Conservation (phyloP, 2,888 invertebrate species). For the Nephrotoma guestfalica region DNA sequence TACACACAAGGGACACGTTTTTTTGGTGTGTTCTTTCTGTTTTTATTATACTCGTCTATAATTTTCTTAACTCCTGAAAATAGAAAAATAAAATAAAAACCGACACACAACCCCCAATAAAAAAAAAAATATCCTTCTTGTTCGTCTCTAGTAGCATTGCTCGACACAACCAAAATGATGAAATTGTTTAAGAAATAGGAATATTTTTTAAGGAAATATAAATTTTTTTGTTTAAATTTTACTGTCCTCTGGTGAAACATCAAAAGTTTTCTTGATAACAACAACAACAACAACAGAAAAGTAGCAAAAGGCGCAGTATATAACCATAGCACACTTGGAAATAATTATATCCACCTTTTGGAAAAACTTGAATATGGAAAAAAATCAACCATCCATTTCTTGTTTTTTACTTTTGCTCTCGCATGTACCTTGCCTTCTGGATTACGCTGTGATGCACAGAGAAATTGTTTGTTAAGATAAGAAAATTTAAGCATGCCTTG, state of each 20-base stretch:
- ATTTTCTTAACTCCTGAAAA: background rate
- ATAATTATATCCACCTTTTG: background rate
- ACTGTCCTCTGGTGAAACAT: constrained; percentile 3
- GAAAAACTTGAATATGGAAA: background rate
- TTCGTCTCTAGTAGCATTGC: background rate
- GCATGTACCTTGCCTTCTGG: background rate
- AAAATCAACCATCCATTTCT: background rate
- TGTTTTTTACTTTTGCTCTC: background rate
- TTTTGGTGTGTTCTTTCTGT: background rate
- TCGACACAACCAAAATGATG: background rate
- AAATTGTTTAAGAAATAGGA: background rate
- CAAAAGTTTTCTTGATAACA: background rate
- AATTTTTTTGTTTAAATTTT: background rate
- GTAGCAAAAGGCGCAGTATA: background rate
- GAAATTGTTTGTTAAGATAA: background rate
- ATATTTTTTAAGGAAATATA: background rate
- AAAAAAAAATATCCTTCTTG: background rate
- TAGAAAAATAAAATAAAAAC: background rate
- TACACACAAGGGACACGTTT: background rate
- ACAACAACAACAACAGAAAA: background rate
- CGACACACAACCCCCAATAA: background rate
- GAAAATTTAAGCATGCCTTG: background rate
- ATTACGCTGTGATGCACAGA: background rate
- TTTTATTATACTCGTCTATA: background rate
- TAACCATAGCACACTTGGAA: background rate